Percentiles rank a stretch among this genome's conserved stretches.
phyloP scores from a whole-genome alignment of 2,113 vertebrate genomes.

The Ascaphus truei region DNA sequence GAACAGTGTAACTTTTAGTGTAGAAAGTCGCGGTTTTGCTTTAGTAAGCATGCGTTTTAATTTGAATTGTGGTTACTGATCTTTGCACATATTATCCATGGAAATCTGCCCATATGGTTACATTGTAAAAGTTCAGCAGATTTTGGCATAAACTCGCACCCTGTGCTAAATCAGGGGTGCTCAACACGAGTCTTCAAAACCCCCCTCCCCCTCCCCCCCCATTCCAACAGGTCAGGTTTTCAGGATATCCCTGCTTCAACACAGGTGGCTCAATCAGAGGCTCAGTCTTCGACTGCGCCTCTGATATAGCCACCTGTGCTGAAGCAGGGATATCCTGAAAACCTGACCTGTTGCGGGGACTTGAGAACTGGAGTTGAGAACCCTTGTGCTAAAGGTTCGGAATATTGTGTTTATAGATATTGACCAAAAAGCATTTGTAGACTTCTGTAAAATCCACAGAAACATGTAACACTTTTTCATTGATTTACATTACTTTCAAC shows the following conservation, averaged over 20 bases:
- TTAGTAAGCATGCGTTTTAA: not conserved
- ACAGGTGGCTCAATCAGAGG: no score
- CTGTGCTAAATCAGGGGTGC: constrained; percentile 4
- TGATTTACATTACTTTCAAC: not conserved
- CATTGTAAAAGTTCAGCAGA: not conserved
- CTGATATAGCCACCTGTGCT: no score
- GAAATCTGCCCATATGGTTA: not conserved
- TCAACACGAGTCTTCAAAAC: no score
- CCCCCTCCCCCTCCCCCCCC: no score
- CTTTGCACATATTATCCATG: not conserved
- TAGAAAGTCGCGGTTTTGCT: no score
- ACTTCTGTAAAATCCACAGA: not conserved
- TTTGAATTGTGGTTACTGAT: not conserved
- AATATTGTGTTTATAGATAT: not conserved
- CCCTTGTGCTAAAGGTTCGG: not conserved
- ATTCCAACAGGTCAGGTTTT: no score
- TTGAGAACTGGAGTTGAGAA: no score
- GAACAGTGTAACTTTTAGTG: no score
- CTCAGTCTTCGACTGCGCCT: no score
- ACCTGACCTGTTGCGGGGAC: no score
- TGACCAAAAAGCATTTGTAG: not conserved
- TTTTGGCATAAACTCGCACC: constrained; percentile 4
- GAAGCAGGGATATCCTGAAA: no score
- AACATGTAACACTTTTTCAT: not conserved
- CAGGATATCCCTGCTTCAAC: no score